Evolutionary conservation across 2,888 invertebrate genomes (phyloP).

Genomic region (Tortrix viridana): DNA sequence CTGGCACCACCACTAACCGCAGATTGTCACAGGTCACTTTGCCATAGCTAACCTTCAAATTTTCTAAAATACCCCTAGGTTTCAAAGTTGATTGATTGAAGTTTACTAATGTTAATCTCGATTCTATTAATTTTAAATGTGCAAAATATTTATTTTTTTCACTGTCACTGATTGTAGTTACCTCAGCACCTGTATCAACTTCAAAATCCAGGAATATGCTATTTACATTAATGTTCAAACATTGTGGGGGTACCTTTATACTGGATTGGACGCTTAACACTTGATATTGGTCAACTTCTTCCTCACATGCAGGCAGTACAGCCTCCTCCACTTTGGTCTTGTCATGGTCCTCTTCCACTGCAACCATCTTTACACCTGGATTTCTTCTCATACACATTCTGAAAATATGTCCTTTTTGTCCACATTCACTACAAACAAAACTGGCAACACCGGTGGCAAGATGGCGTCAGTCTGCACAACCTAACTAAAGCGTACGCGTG

Average conservation of each 20-base stretch:
- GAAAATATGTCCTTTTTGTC: conserved; percentile 15
- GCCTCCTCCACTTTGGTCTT: not conserved
- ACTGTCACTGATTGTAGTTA: conserved; percentile 4
- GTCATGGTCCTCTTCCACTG: not conserved
- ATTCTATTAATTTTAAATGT: not conserved
- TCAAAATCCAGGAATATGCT: conserved; percentile 8
- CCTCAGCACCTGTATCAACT: conserved; percentile 15
- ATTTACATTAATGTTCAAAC: conserved; percentile 7
- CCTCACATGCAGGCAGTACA: not conserved
- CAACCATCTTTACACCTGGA: not conserved
- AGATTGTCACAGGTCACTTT: not conserved
- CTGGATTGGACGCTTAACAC: conserved; percentile 4
- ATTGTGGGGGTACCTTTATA: conserved; percentile 12
- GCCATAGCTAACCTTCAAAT: conserved; percentile 1
- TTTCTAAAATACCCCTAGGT: conserved; percentile 8
- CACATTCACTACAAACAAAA: conserved; percentile 15
- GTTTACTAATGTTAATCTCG: conserved; percentile 3
- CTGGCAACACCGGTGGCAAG: too few species aligned
- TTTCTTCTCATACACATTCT: not conserved
- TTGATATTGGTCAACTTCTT: not conserved
- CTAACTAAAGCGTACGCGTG: too few species aligned
- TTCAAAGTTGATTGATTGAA: conserved; percentile 8
- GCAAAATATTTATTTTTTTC: conserved; percentile 1
- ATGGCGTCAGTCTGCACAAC: too few species aligned
- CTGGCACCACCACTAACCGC: not conserved